These are phyloP conservation scores for Dromiciops gliroides DNA, from an alignment of 2,113 vertebrate genomes.

Conservation along the genomic window DNA sequence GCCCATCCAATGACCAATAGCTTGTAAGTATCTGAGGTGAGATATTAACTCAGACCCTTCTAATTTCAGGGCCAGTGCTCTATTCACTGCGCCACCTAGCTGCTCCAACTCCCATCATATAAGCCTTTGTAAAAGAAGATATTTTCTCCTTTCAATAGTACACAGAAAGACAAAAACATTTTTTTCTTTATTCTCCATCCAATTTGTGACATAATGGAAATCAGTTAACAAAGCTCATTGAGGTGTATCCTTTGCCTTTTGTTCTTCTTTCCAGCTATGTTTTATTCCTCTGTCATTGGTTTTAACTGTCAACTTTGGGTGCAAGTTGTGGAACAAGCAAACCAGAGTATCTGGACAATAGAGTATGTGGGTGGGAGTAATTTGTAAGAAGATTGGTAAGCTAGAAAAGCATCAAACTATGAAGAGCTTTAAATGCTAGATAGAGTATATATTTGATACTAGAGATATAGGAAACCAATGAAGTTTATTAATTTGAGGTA, in stretches of 20 bases:
- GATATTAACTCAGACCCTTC: too few relatives aligned
- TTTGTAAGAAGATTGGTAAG: not conserved
- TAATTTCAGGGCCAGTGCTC: too few relatives aligned
- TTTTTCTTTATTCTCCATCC: not conserved
- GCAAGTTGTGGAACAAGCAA: not conserved
- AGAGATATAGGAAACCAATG: not conserved
- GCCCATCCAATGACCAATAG: not conserved
- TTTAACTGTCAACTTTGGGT: not conserved
- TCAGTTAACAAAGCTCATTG: not conserved
- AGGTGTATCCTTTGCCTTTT: not conserved
- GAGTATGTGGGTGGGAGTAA: not conserved
- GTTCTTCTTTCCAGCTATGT: not conserved
- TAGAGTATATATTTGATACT: not conserved
- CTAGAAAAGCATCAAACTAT: not conserved
- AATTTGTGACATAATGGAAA: not conserved
- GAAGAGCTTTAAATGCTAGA: not conserved
- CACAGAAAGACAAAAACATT: not conserved
- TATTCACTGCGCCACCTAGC: too few relatives aligned
- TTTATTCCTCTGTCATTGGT: not conserved
- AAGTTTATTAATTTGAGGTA: not conserved
- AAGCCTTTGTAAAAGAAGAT: not conserved
- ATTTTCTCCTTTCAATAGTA: not conserved
- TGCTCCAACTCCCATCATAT: not conserved
- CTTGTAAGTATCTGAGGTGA: too few relatives aligned
- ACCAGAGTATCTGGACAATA: not conserved